Percentiles rank a stretch among this genome's conserved stretches.
Conservation (phyloP, 2,888 invertebrate genomes). For the Macaria liturata region DNA sequence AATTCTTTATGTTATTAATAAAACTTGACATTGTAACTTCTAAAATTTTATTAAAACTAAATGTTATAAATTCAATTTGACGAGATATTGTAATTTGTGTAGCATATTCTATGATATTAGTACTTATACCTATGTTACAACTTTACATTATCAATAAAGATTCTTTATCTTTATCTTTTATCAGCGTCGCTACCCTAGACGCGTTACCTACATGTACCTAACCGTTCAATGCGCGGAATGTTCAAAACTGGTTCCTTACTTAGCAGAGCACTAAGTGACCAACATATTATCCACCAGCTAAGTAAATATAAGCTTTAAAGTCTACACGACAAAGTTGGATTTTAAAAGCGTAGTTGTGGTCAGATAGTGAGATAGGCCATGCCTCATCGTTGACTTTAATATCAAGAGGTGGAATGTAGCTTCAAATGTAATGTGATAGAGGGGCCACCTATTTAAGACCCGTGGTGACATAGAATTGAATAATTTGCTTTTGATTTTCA, state of each 20-base stretch:
- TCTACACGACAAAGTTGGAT: background rate
- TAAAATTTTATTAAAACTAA: too few species aligned
- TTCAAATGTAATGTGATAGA: background rate
- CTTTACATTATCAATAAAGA: too few species aligned
- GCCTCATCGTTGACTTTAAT: slow-evolving; percentile 37
- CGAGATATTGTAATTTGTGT: too few species aligned
- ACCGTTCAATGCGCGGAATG: slow-evolving; percentile 59
- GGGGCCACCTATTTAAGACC: too few species aligned
- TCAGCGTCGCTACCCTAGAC: slow-evolving; percentile 21
- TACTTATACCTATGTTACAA: too few species aligned
- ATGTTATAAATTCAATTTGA: too few species aligned
- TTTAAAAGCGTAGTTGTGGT: slow-evolving; percentile 22
- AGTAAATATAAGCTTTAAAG: slow-evolving; percentile 19
- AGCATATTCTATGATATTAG: too few species aligned
- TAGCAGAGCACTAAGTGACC: slow-evolving; percentile 57
- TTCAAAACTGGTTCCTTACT: slow-evolving; percentile 62
- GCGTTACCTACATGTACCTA: slow-evolving; percentile 20
- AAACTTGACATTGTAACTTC: too few species aligned
- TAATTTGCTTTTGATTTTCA: too few species aligned
- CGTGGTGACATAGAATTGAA: too few species aligned
- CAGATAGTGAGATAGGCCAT: slow-evolving; percentile 45
- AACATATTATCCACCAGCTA: slow-evolving; percentile 20
- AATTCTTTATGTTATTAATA: too few species aligned
- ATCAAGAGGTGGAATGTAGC: background rate
- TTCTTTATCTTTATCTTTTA: too few species aligned